Conservation (phyloP, 2,113 vertebrate species). For the Haplochromis vanheusdeni region DNA sequence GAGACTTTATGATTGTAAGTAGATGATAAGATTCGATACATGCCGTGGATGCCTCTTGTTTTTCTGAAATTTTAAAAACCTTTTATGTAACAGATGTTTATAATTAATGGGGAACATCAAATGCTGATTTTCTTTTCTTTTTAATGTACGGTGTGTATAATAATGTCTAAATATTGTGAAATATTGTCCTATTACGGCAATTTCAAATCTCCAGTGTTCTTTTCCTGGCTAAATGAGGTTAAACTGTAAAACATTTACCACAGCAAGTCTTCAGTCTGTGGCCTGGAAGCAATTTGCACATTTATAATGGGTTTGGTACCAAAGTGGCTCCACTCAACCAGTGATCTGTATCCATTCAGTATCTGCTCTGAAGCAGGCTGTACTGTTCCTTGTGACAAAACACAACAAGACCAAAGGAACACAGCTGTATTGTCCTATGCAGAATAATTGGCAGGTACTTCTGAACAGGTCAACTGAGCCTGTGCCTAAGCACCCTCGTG, state of each 20-base stretch:
- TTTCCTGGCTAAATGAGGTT: background rate
- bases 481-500: background rate
- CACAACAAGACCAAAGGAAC: background rate
- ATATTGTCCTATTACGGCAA: background rate
- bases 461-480: background rate
- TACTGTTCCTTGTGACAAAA: background rate
- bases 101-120: background rate
- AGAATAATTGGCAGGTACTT: background rate
- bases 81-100: background rate
- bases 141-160: background rate
- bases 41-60: too few relatives aligned
- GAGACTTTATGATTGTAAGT: background rate
- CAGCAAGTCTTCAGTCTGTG: background rate
- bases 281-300: background rate
- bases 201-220: background rate
- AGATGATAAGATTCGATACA: background rate
- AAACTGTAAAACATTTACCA: background rate
- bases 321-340: background rate
- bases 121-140: background rate
- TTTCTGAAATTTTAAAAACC: background rate
- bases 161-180: background rate
- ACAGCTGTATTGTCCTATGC: background rate
- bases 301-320: background rate
- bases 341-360: slow-evolving; percentile 1
- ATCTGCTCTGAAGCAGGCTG: background rate